A percentile compares a stretch with the other conserved stretches of the same genome.
phyloP scores from a whole-genome alignment of 1,140 invertebrate genomes.

The Plodia interpunctella region DNA sequence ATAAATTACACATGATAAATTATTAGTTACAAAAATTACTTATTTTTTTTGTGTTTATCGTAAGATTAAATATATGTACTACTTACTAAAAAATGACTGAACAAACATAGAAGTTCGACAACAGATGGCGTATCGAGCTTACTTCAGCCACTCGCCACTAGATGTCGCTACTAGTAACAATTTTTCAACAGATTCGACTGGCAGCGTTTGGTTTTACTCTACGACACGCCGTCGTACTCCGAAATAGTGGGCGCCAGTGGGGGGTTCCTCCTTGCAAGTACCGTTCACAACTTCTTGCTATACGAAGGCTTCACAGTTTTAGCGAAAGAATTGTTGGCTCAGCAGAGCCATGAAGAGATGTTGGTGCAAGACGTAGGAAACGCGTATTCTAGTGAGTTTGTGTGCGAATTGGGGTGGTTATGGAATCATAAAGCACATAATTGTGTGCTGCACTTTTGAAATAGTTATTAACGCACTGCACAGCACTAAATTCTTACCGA shows the following conservation, averaged over 20 bases:
- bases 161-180: slow-evolving; percentile 26
- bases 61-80: background rate
- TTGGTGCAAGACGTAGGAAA: slow-evolving; percentile 47
- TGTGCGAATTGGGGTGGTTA: slow-evolving; percentile 8
- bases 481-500: no score
- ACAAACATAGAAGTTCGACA: no score
- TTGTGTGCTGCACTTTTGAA: background rate
- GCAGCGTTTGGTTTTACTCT: slow-evolving; percentile 69
- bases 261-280: slow-evolving; percentile 48
- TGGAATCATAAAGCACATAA: background rate
- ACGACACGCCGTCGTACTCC: slow-evolving; percentile 70
- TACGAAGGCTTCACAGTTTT: slow-evolving; percentile 33
- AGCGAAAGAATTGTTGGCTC: slow-evolving; percentile 42
- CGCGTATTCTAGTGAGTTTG: slow-evolving; percentile 53
- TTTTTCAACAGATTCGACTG: slow-evolving; percentile 70
- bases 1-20: no score
- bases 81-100: background rate
- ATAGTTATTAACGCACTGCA: no score
- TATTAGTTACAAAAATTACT: no score
- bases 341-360: slow-evolving; percentile 39
- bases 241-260: slow-evolving; percentile 63
- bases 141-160: slow-evolving; percentile 15
- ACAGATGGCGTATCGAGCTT: background rate
- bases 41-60: no score
- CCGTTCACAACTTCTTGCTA: slow-evolving; percentile 49